Conservation (phyloP, 1,140 invertebrate species). For the Rhopalosiphum padi region DNA sequence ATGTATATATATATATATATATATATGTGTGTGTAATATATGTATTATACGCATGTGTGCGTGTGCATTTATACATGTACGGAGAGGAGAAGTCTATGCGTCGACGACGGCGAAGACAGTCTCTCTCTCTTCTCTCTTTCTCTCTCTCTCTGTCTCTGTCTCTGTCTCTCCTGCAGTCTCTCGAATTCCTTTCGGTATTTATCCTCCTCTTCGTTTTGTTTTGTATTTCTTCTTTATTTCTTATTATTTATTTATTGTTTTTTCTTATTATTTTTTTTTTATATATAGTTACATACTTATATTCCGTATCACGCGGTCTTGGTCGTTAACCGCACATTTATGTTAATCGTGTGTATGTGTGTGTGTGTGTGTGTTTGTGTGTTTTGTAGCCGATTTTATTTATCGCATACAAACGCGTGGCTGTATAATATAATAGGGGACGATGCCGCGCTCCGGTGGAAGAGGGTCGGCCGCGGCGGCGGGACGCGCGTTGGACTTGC, state of each 20-base stretch:
- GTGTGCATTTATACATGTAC: neutral
- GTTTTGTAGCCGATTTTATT: conserved; percentile 55
- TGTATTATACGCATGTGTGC: neutral
- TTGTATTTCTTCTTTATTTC: conserved; percentile 10
- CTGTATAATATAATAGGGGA: neutral
- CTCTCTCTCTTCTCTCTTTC: neutral
- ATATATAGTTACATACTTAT: neutral
- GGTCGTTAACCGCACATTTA: conserved; percentile 57
- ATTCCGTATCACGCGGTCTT: conserved; percentile 50
- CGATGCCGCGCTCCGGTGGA: neutral
- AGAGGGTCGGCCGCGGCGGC: neutral
- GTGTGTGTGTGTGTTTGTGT: neutral
- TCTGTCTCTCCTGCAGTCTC: neutral
- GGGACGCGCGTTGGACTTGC: neutral
- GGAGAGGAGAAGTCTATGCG: conserved; percentile 11
- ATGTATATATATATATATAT: neutral
- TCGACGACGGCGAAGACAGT: neutral
- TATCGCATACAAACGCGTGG: conserved; percentile 34
- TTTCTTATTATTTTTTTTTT: neutral
- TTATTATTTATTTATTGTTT: conserved; percentile 32
- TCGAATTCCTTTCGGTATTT: conserved; percentile 51
- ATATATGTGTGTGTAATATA: too few relatives aligned
- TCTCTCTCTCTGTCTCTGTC: neutral
- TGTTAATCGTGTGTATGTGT: conserved; percentile 27
- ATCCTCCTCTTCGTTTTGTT: conserved; percentile 50